Evolutionary conservation across 1,140 invertebrate genomes (phyloP).

Genomic region (Calephelis virginiensis): DNA sequence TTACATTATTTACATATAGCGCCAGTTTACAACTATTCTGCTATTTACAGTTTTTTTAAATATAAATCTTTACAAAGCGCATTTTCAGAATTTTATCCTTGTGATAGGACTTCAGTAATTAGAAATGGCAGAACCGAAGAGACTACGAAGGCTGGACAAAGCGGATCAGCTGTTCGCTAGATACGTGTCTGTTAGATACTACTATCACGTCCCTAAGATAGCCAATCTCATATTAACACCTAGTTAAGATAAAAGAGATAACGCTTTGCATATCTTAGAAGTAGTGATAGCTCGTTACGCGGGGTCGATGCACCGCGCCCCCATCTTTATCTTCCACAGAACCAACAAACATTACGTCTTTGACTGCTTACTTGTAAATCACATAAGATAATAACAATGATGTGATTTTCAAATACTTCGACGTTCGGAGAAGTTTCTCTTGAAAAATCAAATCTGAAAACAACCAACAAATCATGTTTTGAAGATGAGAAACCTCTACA

Average conservation of each 20-base stretch:
- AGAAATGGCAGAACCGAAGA: neutral
- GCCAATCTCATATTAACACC: slow-evolving; percentile 66
- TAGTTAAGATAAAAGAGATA: slow-evolving; percentile 77
- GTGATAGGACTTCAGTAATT: slow-evolving; percentile 18
- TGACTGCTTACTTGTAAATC: neutral
- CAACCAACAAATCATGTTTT: too few relatives aligned
- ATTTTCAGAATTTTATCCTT: neutral
- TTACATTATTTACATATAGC: too few relatives aligned
- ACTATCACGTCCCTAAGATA: slow-evolving; percentile 72
- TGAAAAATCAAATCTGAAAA: too few relatives aligned
- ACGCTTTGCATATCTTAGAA: slow-evolving; percentile 69
- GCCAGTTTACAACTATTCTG: too few relatives aligned
- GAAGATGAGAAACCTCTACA: too few relatives aligned
- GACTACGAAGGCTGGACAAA: slow-evolving; percentile 8
- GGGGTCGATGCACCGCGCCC: slow-evolving; percentile 47
- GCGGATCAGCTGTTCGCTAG: slow-evolving; percentile 34
- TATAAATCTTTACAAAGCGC: too few relatives aligned
- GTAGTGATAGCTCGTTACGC: slow-evolving; percentile 40
- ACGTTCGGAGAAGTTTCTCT: too few relatives aligned
- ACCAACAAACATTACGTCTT: slow-evolving; percentile 2
- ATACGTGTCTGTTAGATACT: slow-evolving; percentile 68
- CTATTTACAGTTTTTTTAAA: too few relatives aligned
- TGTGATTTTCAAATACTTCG: neutral
- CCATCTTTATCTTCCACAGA: neutral
- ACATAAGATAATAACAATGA: neutral